These are phyloP conservation scores for Pectinophora gossypiella DNA, from an alignment of 1,140 invertebrate genomes.

Conservation along the genomic window DNA sequence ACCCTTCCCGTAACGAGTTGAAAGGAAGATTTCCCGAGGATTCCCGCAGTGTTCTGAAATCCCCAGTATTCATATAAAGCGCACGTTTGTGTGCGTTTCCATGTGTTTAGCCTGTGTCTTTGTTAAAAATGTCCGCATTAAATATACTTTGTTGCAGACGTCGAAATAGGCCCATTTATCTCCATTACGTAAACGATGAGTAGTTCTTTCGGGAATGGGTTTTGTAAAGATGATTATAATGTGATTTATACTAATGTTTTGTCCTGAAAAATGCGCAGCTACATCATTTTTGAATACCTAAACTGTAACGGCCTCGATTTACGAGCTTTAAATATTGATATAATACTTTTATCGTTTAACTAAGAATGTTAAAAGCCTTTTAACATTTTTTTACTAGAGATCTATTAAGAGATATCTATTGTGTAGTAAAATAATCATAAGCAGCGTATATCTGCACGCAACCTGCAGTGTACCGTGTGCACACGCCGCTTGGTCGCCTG, in stretches of 20 bases:
- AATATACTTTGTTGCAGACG: neutral
- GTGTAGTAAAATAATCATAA: constrained; percentile 20
- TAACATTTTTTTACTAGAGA: too few relatives aligned
- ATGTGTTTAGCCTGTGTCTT: neutral
- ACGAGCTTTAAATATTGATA: too few relatives aligned
- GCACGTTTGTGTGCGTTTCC: constrained; percentile 11
- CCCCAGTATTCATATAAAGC: constrained; percentile 30
- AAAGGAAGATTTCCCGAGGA: constrained; percentile 28
- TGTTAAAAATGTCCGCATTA: neutral
- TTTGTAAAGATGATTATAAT: neutral
- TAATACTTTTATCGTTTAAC: too few relatives aligned
- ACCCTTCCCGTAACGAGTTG: constrained; percentile 22
- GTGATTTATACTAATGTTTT: neutral
- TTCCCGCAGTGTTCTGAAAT: constrained; percentile 21
- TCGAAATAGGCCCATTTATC: neutral
- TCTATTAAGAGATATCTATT: too few relatives aligned
- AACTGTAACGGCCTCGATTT: too few relatives aligned
- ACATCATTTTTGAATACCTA: too few relatives aligned
- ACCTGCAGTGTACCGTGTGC: constrained; percentile 3
- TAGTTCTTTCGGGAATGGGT: neutral
- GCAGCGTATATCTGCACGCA: constrained; percentile 13
- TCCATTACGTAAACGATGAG: constrained; percentile 1
- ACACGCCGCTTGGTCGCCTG: constrained; percentile 17
- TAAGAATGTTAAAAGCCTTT: too few relatives aligned
- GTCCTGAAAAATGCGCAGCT: neutral